Evolutionary conservation across 2,113 vertebrate species (phyloP).

Genomic region (Noctilio leporinus): DNA sequence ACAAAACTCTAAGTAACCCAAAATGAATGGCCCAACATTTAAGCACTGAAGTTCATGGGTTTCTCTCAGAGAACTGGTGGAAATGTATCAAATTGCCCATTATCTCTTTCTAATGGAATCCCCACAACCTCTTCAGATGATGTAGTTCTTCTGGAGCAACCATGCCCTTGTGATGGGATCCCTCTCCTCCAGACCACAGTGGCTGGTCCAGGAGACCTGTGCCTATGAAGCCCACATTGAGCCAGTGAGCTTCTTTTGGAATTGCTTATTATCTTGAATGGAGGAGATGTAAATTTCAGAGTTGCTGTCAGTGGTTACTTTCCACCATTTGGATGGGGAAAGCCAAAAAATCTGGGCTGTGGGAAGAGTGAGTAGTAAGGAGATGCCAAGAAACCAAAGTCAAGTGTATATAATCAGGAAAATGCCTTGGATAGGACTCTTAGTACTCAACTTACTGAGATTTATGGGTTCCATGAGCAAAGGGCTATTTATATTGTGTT

Average conservation of each 20-base stretch:
- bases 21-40: neutral
- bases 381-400: neutral
- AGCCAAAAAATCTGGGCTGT: neutral
- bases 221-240: fast-evolving
- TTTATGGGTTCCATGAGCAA: neutral
- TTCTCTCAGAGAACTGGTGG: neutral
- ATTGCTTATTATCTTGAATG: neutral
- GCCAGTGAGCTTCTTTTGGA: neutral
- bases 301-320: neutral
- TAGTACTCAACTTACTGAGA: neutral
- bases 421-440: neutral
- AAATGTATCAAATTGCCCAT: neutral
- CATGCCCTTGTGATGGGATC: neutral
- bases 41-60: neutral
- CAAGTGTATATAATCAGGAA: neutral
- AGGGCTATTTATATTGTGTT: neutral
- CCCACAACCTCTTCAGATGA: neutral
- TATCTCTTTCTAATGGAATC: neutral
- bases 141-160: neutral
- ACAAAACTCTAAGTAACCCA: neutral
- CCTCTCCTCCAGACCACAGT: neutral
- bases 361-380: neutral
- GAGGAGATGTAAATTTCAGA: neutral
- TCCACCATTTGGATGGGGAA: neutral
- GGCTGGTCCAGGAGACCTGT: neutral